A percentile compares a stretch with the other conserved stretches of the same genome.
Conservation (phyloP, 2,797 vertebrate species). For the Hydrolagus colliei region DNA sequence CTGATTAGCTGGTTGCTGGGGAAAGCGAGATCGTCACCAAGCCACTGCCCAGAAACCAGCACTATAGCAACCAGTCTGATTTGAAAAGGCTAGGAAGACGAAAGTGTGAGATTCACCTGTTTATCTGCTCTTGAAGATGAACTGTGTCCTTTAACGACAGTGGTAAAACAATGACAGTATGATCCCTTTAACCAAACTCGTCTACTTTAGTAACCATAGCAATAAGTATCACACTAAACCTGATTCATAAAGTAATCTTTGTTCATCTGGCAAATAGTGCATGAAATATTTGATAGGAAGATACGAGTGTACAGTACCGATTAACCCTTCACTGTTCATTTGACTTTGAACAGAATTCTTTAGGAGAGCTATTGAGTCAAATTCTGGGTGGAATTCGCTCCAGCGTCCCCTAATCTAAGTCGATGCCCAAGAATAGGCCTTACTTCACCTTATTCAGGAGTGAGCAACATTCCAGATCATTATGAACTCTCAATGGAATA, state of each 20-base stretch:
- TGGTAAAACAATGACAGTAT: constrained; percentile 8
- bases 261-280: constrained; percentile 27
- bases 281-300: constrained; percentile 28
- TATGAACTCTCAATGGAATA: not conserved
- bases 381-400: not conserved
- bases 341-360: not conserved
- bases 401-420: not conserved
- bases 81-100: not conserved
- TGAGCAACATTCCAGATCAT: not conserved
- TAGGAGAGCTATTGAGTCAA: not conserved
- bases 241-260: constrained; percentile 12
- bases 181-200: not conserved
- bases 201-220: constrained; percentile 25
- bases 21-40: constrained; percentile 18
- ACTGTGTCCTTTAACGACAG: not conserved
- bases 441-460: too few species aligned
- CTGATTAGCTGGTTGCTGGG: constrained; percentile 25
- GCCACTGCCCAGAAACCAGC: constrained; percentile 4
- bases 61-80: constrained; percentile 24
- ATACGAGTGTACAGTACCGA: not conserved
- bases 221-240: not conserved
- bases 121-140: not conserved
- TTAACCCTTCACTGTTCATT: constrained; percentile 18
- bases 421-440: too few species aligned
- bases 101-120: not conserved